Base-by-base conservation (phyloP, 2,797 vertebrate species). In the Chelidonichthys spinosus region DNA sequence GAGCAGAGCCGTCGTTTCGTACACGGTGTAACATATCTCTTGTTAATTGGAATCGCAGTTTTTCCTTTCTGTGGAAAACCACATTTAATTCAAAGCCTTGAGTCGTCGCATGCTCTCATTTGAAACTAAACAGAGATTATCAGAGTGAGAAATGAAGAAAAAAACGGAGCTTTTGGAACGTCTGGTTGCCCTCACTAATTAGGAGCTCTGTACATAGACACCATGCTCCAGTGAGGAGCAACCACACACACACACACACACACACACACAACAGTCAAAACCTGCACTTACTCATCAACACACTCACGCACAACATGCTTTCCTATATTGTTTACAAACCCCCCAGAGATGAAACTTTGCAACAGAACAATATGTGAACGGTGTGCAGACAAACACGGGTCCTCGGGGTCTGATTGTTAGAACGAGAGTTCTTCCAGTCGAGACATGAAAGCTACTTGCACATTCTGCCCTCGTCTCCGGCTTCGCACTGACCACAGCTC, bases 321-420 rank as follows among this genome's bases (percentile, higher is more conserved):
- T 85, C 82, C 74, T 87, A 86, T 89, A 91, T 93, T 92, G 92
- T 92, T 93, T 92, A 92, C 83, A 89, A 92, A 93, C 87, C 72
- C 93, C 76, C 82, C 35, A 0, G 90, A 92, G 93, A 92, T 85
- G 84, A 81, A 90, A 92, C 82, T 91, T 90, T 83, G 87, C 85
- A 85, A 83, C 81, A 81, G 85, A 93, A 90, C 92, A 90, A 91
- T 90, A 89, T 90, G 83, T 90, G 86, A 86, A 89, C 74, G 69
- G 85, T 63, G 84, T 83, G 89, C 92, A 93, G 87, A 90, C 88
- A 81, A 91, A 91, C 85, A 87, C 17, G 62, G 82, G 81, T 93
- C 89, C 88, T 89, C 36, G 2, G 89, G 90, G 89, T 85, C 87
- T 90, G 86, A 90, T 91, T 92, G 89, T 91, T 91, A 92, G 83